Conservation (phyloP, 2,113 vertebrate genomes). For the Upupa epops region DNA sequence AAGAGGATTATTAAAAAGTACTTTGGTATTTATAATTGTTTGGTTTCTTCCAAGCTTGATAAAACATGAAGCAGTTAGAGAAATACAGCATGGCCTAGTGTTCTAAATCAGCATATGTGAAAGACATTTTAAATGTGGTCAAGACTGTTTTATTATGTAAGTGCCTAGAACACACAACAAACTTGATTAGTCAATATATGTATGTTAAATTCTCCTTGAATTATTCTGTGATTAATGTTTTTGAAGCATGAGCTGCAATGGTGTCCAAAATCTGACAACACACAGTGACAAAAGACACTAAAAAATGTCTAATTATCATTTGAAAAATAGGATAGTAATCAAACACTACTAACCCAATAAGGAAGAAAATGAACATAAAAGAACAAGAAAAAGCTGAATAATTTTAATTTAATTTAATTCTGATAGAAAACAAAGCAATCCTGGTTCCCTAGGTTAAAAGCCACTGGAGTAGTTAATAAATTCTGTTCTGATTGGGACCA, state of each 20-base stretch:
- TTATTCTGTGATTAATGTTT: conserved; percentile 17
- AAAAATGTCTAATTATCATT: conserved; percentile 7
- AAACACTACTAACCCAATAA: neutral
- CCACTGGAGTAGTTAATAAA: neutral
- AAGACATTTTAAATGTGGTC: conserved; percentile 58
- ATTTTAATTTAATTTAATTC: neutral
- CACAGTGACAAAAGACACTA: neutral
- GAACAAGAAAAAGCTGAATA: neutral
- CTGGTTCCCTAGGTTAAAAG: neutral
- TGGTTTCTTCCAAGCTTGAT: conserved; percentile 55
- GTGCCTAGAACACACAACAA: neutral
- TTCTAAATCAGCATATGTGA: conserved; percentile 37
- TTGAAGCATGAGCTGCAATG: neutral
- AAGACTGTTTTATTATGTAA: conserved; percentile 49
- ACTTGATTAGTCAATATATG: conserved; percentile 1
- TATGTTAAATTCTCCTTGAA: conserved; percentile 13
- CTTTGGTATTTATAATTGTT: conserved; percentile 52
- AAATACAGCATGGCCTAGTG: conserved; percentile 41
- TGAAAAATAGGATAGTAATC: neutral
- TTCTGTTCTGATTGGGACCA: neutral
- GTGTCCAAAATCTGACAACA: conserved; percentile 20
- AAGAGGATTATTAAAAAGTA: conserved; percentile 40
- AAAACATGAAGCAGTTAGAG: conserved; percentile 22
- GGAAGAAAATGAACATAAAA: neutral
- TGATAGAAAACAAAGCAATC: neutral